Percentiles rank a stretch among this genome's conserved stretches.
Evolutionary conservation across 1,140 invertebrate species (phyloP).

Genomic region (Nautilus pompilius): DNA sequence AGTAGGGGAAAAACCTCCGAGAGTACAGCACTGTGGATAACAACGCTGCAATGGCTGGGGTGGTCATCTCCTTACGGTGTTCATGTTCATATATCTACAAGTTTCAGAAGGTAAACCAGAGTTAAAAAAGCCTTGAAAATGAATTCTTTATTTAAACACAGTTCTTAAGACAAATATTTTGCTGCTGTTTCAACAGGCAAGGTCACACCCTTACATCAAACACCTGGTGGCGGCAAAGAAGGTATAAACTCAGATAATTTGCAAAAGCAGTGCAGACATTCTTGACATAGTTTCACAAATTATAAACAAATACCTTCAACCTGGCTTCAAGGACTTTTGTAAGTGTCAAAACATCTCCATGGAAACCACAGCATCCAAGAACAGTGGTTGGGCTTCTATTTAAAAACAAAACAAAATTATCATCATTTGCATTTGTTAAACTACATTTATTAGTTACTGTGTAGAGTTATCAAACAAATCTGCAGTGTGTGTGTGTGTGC

Average conservation of each 20-base stretch:
- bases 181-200: no score
- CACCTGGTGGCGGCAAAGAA: not conserved
- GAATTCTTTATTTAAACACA: no score
- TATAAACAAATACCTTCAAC: slow-evolving; percentile 65
- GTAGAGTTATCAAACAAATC: no score
- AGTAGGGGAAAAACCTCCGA: slow-evolving; percentile 98
- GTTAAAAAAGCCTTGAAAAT: no score
- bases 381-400: slow-evolving; percentile 74
- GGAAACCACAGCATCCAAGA: slow-evolving; percentile 87
- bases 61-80: slow-evolving; percentile 90
- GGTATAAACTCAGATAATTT: not conserved
- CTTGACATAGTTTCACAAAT: not conserved
- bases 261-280: not conserved
- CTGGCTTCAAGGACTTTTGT: slow-evolving; percentile 80
- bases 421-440: no score
- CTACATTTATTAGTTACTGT: no score
- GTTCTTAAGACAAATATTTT: no score
- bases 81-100: slow-evolving; percentile 96
- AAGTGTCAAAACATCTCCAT: slow-evolving; percentile 95
- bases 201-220: no score
- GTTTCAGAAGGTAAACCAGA: no score
- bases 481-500: no score
- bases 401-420: slow-evolving; percentile 15
- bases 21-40: slow-evolving; percentile 94
- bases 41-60: slow-evolving; percentile 90